Evolutionary conservation across 1,140 invertebrate genomes (phyloP), one percentile per base, ranked within the genome.

Genomic region (Diachasmimorpha longicaudata): DNA sequence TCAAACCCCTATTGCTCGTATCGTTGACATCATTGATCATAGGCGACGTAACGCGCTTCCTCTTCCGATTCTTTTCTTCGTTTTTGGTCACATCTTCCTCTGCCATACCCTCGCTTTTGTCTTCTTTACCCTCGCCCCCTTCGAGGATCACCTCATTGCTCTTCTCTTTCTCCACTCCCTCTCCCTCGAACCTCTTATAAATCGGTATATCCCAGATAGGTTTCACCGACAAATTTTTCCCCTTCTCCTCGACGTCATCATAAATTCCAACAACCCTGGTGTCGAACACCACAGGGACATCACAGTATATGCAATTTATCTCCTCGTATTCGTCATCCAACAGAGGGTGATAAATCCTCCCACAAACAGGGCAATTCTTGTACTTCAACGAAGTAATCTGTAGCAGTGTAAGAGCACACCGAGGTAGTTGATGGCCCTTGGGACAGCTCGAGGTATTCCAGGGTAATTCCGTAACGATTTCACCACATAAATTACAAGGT

Each of bases 331-430:
- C 81, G 0, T 82, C 69, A 31, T 88, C 84, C 6, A 89, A 74
- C 16, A 69, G 82, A 0, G 83, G 78, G 80, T 89, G 88, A 80
- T 85, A 88, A 1, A 89, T 82, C 78, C 83, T 44, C 16, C 79
- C 77, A 76, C 88, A 89, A 77, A 86, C 78, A 0, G 81, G 78
- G 71, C 88, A 89, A 2, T 70, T 75, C n/a, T 79, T 78, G 70
- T 85, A 89, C 5, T 81, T 79, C 0, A 85, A 68, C 0, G 69
- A 70, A 0, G 82, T 85, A 23, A 88, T 79, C 80, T 88, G 87
- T 16, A 87, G 79, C 10, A 87, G 75, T 11, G 86, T 89, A n/a
- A 84, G 55, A 10, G 84, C 81, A 76, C 88, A 89, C 73, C 88
- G 82, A 4, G 85, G 80, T 52, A 89, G 79, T 55, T 85, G 83